phyloP scores from a whole-genome alignment of 2,113 vertebrate species.

The Hydropotes inermis region DNA sequence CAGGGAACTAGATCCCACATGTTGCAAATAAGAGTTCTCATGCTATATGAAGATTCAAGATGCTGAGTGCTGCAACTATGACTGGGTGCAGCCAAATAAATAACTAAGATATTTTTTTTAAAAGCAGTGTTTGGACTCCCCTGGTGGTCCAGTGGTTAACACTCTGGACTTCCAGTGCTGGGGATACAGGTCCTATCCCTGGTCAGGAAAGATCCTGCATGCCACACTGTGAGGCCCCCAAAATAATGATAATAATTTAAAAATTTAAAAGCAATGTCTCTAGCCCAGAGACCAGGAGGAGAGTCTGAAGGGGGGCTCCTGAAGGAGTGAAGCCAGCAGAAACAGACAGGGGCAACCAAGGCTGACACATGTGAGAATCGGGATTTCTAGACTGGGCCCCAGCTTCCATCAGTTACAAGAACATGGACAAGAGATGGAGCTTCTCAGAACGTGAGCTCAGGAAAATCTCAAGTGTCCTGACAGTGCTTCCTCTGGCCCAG shows the following conservation, averaged over 20 bases:
- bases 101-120: background rate
- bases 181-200: background rate
- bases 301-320: no score
- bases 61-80: background rate
- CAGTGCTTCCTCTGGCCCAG: background rate
- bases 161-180: background rate
- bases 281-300: background rate
- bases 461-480: no score
- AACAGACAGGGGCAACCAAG: rapidly evolving
- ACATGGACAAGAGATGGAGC: rapidly evolving
- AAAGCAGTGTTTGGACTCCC: background rate
- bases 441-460: background rate
- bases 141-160: background rate
- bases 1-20: background rate
- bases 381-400: background rate
- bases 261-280: background rate
- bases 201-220: background rate
- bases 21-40: background rate
- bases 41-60: background rate
- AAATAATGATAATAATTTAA: background rate
- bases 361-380: background rate
- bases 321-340: background rate
- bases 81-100: background rate
- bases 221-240: background rate
- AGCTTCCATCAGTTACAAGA: no score